Conservation (phyloP, 2,888 invertebrate species). For the Chrysopilus asiliformis region DNA sequence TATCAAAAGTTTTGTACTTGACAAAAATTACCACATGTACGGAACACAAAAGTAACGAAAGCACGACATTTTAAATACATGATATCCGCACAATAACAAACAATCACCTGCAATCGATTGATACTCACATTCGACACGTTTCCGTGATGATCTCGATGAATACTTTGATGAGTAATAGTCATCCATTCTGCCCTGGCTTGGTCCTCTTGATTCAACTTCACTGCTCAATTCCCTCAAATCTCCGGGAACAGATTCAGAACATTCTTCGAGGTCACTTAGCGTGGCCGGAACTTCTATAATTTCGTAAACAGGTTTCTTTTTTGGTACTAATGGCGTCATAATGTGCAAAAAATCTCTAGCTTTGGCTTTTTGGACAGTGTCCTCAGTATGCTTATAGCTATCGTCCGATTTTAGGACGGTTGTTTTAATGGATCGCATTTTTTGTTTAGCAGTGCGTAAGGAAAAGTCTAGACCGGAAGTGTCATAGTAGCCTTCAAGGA, state of each 20-base stretch:
- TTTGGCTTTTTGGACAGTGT: conserved; percentile 35
- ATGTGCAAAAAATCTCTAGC: conserved; percentile 35
- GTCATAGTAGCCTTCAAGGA: conserved; percentile 32
- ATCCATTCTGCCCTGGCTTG: conserved; percentile 25
- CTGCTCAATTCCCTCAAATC: conserved; percentile 28
- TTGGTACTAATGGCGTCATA: conserved; percentile 31
- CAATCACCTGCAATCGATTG: too few species aligned
- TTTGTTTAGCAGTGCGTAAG: conserved; percentile 33
- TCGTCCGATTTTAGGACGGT: conserved; percentile 33
- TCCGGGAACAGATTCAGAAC: conserved; percentile 27
- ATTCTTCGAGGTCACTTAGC: conserved; percentile 20
- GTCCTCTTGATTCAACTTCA: conserved; percentile 24
- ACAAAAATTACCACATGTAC: too few species aligned
- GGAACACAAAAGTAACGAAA: neutral
- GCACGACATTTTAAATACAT: too few species aligned
- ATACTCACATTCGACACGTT: conserved; percentile 45
- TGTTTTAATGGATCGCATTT: conserved; percentile 33
- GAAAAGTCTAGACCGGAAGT: conserved; percentile 28
- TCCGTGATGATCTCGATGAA: conserved; percentile 46
- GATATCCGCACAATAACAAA: neutral
- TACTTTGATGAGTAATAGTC: conserved; percentile 38
- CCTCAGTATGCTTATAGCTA: conserved; percentile 34
- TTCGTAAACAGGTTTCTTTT: conserved; percentile 31
- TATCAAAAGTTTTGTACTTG: too few species aligned
- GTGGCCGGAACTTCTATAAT: conserved; percentile 28